Base-by-base conservation (phyloP, 2,888 invertebrate genomes). In the Bimastos eiseni region DNA sequence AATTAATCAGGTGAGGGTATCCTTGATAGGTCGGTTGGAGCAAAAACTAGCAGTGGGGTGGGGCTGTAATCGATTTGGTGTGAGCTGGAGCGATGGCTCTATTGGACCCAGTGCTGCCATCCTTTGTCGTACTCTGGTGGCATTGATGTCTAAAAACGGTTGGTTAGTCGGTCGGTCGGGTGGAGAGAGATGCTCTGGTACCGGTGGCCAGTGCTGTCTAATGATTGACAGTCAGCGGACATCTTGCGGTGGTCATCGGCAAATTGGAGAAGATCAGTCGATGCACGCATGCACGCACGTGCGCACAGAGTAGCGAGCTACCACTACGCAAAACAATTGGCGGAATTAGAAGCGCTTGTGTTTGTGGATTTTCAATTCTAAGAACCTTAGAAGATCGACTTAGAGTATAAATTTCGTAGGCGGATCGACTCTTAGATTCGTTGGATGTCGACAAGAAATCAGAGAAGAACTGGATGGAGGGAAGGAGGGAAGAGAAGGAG, bases 101-200 rank as follows among this genome's bases (percentile, higher is more conserved):
- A 70, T 30, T 70, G 70, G n/a, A 70, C 70, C 70, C n/a, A 70
- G 70, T 70, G 70, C 70, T n/a, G 70, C 70, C 70, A 70, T 70
- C 70, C 17, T n/a, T 70, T 70, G 30, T 70, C 70, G 30, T 70
- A n/a, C 70, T 70, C 70, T 70, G 70, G n/a, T 70, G 70, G 70
- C 70, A 70, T 30, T 70, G 70, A 70, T 70, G 70, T 70, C 70
- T 70, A n/a, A n/a, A 70, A 70, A n/a, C 21, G n/a, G n/a, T 11
- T 19, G 49, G 19, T 19, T 19, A 19, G 49, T 49, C 70, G n/a
- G 70, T 70, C 13, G 70, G n/a, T 70, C 70, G 70, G 70, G 70
- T 11, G 24, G 4, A 8, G n/a, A n/a, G 1, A n/a, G 70, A n/a
- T n/a, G 30, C 2, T 30, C 2, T 17, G 70, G 30, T 70, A n/a